Base-by-base conservation (phyloP, 1,140 invertebrate genomes). In the Leptinotarsa defecta region DNA sequence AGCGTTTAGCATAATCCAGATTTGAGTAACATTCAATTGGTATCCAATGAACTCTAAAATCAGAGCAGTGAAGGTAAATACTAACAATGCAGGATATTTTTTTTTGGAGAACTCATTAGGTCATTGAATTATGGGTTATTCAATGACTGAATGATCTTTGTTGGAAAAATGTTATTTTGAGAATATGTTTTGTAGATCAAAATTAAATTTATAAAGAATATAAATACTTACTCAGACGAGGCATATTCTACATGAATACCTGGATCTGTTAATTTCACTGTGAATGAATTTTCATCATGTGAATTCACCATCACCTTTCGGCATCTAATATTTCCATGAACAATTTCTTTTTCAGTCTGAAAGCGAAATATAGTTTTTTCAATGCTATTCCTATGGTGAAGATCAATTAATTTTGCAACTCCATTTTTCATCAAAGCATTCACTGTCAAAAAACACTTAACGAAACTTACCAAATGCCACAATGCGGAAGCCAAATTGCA, bases 291-390 rank as follows among this genome's bases (percentile, higher is more conserved):
- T 61, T 89, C 89, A 22, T 89, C 89, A 77, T 94, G 91, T 22
- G 87, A 84, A 72, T 90, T 88, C 13, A 97, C 92, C 75, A 95
- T 87, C 57, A 97, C 83, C 83, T 95, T 94, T n/a, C 91, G 88
- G 85, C 94, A 96, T 64, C 95, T 88, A 73, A 97, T 93, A 76
- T 91, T 92, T n/a, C 94, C 95, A 87, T 97, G 95, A 64, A 94
- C 90, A 48, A 95, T 89, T 48, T 90, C 89, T 77, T 92, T 91
- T 83, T 95, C 93, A 81, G 92, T 90, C 90, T 92, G 77, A 11
- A 85, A 85, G 34, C 34, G 0, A 11, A 11, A 11, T 43, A 43
- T 43, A 43, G 34, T 43, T 43, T 43, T 43, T 43, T 43, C 0
- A 11, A 43, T 43, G 8, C 2, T 43, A 11, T 43, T 43, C 8